phyloP scores from a whole-genome alignment of 2,113 vertebrate genomes.

The Pachypanchax playfairii region DNA sequence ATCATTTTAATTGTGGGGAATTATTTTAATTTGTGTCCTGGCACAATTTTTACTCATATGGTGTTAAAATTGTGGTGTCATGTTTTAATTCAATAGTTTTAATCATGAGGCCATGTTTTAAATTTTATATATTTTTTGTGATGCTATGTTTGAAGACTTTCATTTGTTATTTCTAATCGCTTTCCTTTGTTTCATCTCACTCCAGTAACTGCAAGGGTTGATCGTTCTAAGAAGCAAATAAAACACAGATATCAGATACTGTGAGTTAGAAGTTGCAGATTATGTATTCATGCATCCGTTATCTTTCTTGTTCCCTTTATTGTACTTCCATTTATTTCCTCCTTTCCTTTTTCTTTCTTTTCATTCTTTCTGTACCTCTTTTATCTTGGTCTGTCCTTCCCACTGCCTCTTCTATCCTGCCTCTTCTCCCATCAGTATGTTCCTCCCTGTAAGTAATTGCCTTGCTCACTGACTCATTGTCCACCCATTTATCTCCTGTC shows the following conservation, averaged over 20 bases:
- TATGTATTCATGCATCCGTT: neutral
- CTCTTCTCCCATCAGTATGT: conserved; percentile 39
- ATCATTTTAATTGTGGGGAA: conserved; percentile 44
- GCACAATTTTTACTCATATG: conserved; percentile 24
- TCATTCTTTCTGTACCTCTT: conserved; percentile 8
- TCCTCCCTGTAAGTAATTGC: conserved; percentile 57
- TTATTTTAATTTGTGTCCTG: conserved; percentile 32
- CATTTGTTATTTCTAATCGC: no score
- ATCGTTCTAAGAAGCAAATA: no score
- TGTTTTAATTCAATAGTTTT: neutral
- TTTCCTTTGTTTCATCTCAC: no score
- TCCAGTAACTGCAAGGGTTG: no score
- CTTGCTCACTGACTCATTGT: conserved; percentile 57
- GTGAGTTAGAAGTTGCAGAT: no score
- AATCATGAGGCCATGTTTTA: no score
- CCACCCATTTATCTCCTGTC: conserved; percentile 62
- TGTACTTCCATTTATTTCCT: neutral
- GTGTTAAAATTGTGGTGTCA: neutral
- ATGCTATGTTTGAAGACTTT: no score
- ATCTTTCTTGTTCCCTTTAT: conserved; percentile 7
- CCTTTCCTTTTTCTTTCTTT: conserved; percentile 21
- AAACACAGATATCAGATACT: no score
- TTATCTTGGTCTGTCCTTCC: conserved; percentile 25
- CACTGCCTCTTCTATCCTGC: conserved; percentile 23
- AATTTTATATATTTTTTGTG: no score